Percentiles rank a stretch among this genome's conserved stretches.
phyloP scores from a whole-genome alignment of 2,797 vertebrate species.

The Tenualosa thibaudeaui region DNA sequence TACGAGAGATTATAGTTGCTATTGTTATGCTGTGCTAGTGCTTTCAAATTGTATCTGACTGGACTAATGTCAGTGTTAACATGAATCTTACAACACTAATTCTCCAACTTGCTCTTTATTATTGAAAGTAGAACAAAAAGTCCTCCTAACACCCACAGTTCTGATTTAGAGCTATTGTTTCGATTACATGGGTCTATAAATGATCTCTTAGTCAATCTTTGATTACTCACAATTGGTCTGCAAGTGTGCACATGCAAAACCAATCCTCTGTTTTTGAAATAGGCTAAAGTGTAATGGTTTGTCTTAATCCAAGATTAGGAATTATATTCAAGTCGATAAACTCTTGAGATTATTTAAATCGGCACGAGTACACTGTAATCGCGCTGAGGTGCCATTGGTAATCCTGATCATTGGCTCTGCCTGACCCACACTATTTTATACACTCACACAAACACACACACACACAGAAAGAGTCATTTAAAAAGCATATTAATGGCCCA shows the following conservation, averaged over 20 bases:
- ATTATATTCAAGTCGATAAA: constrained; percentile 67
- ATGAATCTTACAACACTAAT: constrained; percentile 61
- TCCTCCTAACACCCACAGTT: constrained; percentile 47
- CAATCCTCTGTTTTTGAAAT: constrained; percentile 59
- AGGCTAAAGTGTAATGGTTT: constrained; percentile 58
- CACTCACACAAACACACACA: background rate
- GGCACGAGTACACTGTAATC: constrained; percentile 58
- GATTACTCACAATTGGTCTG: background rate
- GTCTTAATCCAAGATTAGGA: constrained; percentile 72
- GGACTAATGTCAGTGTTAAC: background rate
- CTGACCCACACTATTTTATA: constrained; percentile 52
- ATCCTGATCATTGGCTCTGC: constrained; percentile 59
- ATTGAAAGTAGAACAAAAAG: constrained; percentile 58
- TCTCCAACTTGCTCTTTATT: constrained; percentile 64
- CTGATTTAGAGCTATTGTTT: background rate
- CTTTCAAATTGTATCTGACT: background rate
- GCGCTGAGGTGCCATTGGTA: constrained; percentile 64
- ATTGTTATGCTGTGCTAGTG: background rate
- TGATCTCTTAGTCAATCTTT: background rate
- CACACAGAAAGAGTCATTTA: constrained; percentile 39
- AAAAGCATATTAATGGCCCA: constrained; percentile 61
- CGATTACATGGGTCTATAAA: constrained; percentile 7
- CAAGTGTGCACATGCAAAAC: background rate
- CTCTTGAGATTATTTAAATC: constrained; percentile 72
- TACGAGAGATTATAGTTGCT: background rate